These are phyloP conservation scores for Brassicogethes aeneus DNA, from an alignment of 2,888 invertebrate genomes.

Conservation along the genomic window DNA sequence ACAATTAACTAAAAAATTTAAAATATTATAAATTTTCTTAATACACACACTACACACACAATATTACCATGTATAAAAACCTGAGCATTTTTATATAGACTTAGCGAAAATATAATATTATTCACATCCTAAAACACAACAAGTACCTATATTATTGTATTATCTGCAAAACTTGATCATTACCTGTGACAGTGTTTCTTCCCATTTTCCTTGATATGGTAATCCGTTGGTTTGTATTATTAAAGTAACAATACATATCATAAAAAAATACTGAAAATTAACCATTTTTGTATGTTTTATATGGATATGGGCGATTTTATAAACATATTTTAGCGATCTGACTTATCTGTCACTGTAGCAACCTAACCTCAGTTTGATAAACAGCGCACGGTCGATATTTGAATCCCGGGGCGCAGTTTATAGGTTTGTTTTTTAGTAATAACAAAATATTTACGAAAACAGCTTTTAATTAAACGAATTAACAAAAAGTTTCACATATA, in stretches of 20 bases:
- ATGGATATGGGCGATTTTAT: neutral
- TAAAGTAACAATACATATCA: neutral
- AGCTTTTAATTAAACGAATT: too few relatives aligned
- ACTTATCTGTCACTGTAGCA: neutral
- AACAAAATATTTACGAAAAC: too few relatives aligned
- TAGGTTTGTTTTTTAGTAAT: neutral
- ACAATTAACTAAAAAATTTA: conserved; percentile 6
- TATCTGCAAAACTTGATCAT: too few relatives aligned
- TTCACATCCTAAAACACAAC: conserved; percentile 39
- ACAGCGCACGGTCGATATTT: neutral
- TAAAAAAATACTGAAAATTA: neutral
- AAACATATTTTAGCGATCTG: neutral
- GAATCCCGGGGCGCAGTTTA: neutral
- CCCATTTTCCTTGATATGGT: conserved; percentile 61
- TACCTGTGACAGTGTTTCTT: conserved; percentile 46
- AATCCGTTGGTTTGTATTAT: conserved; percentile 19
- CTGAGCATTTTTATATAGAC: conserved; percentile 61
- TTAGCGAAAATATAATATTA: conserved; percentile 48
- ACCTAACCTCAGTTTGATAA: neutral
- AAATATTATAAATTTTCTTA: conserved; percentile 11
- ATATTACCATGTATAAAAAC: conserved; percentile 57
- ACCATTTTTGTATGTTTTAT: neutral
- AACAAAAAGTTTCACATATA: too few relatives aligned
- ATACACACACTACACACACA: neutral
- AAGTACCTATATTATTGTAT: too few relatives aligned